These are phyloP conservation scores for Frankliniella intonsa DNA, from an alignment of 2,888 invertebrate species.

Conservation along the genomic window DNA sequence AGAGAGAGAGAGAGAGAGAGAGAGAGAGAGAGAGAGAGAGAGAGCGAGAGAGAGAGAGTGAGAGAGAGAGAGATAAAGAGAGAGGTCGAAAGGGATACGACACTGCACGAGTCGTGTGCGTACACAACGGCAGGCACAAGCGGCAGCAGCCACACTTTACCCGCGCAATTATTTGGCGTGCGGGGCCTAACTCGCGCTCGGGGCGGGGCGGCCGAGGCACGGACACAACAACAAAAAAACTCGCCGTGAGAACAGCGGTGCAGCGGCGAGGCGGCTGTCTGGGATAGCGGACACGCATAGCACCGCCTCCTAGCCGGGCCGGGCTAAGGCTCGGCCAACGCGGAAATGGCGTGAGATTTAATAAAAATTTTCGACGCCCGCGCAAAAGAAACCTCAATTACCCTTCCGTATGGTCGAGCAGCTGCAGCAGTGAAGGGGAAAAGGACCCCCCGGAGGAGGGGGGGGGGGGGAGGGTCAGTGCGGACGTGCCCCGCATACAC, in stretches of 20 bases:
- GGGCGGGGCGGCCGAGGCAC: neutral
- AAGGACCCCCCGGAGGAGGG: neutral
- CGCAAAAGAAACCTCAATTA: conserved; percentile 2
- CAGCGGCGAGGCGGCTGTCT: neutral
- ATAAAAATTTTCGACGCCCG: conserved; percentile 19
- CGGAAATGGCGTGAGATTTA: conserved; percentile 17
- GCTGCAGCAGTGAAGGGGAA: neutral
- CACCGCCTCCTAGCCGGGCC: neutral
- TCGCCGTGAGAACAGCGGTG: neutral
- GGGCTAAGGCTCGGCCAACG: neutral
- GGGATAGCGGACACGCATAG: neutral
- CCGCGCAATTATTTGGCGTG: no score
- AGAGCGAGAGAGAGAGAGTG: no score
- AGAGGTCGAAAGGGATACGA: no score
- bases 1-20: no score
- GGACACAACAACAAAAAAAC: neutral
- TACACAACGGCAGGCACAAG: no score
- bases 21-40: no score
- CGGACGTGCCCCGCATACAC: neutral
- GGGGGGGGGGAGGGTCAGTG: neutral
- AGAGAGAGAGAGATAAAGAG: no score
- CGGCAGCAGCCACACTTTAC: no score
- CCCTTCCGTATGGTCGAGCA: neutral
- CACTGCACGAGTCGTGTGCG: no score
- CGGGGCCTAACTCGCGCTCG: neutral